Evolutionary conservation across 2,888 invertebrate species (phyloP).

Genomic region (Campoletis raptor): DNA sequence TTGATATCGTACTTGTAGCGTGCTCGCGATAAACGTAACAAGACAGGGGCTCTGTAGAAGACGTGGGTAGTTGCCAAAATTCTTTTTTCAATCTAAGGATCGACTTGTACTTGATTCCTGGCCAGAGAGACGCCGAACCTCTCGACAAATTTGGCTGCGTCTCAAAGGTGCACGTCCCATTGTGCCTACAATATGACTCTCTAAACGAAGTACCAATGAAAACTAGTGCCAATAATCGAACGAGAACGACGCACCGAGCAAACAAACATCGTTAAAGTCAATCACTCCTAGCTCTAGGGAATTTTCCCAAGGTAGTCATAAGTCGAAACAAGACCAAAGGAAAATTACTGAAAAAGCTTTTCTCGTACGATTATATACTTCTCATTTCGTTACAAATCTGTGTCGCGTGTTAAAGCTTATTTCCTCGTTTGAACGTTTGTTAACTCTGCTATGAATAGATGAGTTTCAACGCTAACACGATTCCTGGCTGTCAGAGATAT

Average conservation of each 20-base stretch:
- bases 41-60: slow-evolving; percentile 45
- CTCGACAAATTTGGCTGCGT: slow-evolving; percentile 66
- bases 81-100: slow-evolving; percentile 66
- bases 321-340: neutral
- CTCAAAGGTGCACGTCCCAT: slow-evolving; percentile 61
- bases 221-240: slow-evolving; percentile 58
- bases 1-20: neutral
- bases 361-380: neutral
- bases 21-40: slow-evolving; percentile 1
- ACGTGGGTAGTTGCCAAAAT: slow-evolving; percentile 68
- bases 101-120: slow-evolving; percentile 69
- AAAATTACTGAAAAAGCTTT: slow-evolving; percentile 26
- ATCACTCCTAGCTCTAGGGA: slow-evolving; percentile 36
- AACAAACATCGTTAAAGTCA: slow-evolving; percentile 66
- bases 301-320: slow-evolving; percentile 30
- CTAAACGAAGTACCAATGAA: slow-evolving; percentile 17
- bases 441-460: slow-evolving; percentile 61
- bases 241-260: slow-evolving; percentile 45
- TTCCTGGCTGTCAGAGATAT: slow-evolving; percentile 55
- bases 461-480: slow-evolving; percentile 25
- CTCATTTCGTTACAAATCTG: neutral
- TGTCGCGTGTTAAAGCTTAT: neutral
- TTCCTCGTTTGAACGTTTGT: slow-evolving; percentile 36
- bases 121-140: slow-evolving; percentile 64
- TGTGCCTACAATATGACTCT: slow-evolving; percentile 38